Conservation (phyloP, 2,113 vertebrate genomes). For the Vimba vimba region DNA sequence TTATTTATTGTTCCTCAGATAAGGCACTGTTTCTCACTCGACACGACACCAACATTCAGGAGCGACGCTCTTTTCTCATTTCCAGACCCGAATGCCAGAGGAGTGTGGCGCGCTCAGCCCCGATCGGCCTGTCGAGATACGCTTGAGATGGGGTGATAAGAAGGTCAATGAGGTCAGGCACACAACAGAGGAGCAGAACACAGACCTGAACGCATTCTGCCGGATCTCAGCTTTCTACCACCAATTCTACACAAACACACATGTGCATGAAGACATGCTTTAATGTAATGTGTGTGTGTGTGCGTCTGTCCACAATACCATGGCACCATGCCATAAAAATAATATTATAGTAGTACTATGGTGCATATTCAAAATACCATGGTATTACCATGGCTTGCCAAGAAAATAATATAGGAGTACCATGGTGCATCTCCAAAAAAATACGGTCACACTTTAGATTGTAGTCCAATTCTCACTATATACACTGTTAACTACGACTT, state of each 20-base stretch:
- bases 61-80: not conserved
- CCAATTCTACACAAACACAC: not conserved
- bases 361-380: too few relatives aligned
- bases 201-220: not conserved
- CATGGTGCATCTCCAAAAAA: too few relatives aligned
- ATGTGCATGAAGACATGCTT: not conserved
- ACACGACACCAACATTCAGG: slow-evolving; percentile 16
- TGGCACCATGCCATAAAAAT: too few relatives aligned
- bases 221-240: not conserved
- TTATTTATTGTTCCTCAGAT: not conserved
- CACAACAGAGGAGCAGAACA: not conserved
- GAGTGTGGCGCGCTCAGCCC: not conserved
- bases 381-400: too few relatives aligned
- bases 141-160: not conserved
- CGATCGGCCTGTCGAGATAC: not conserved
- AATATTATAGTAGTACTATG: too few relatives aligned
- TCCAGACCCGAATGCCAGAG: not conserved
- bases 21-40: not conserved
- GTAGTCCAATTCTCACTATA: too few relatives aligned
- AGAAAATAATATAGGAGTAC: too few relatives aligned
- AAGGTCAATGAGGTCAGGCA: slow-evolving; percentile 16
- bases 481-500: too few relatives aligned
- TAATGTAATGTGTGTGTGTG: not conserved
- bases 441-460: too few relatives aligned
- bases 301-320: not conserved